Conservation (phyloP, 2,888 invertebrate genomes). For the Azorinus chamasolen region DNA sequence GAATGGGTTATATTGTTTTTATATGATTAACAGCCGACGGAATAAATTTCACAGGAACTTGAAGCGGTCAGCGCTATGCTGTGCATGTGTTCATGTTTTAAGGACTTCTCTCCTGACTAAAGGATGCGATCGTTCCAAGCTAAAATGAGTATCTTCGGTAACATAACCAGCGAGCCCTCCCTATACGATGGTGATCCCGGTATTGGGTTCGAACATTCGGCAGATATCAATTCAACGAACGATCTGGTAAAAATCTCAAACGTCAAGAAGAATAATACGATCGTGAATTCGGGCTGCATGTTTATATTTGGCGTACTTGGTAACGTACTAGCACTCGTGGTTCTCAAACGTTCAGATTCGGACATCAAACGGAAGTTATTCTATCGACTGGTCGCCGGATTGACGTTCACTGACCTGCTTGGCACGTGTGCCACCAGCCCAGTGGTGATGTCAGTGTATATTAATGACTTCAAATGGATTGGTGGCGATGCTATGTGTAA, state of each 20-base stretch:
- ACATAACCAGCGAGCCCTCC: too few species aligned
- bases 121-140: too few species aligned
- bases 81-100: too few species aligned
- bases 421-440: slow-evolving; percentile 85
- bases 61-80: too few species aligned
- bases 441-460: slow-evolving; percentile 80
- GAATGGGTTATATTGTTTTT: too few species aligned
- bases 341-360: slow-evolving; percentile 77
- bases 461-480: slow-evolving; percentile 80
- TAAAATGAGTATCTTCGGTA: too few species aligned
- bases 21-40: too few species aligned
- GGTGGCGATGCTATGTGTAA: slow-evolving; percentile 82
- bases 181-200: too few species aligned
- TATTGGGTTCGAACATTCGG: too few species aligned
- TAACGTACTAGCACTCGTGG: slow-evolving; percentile 84
- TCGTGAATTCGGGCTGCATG: slow-evolving; percentile 73
- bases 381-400: slow-evolving; percentile 84
- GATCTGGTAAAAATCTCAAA: slow-evolving; percentile 31
- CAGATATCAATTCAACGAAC: slow-evolving; percentile 28
- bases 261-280: slow-evolving; percentile 61
- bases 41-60: too few species aligned
- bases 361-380: slow-evolving; percentile 84
- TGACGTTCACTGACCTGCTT: slow-evolving; percentile 85
- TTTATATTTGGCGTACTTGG: slow-evolving; percentile 81
- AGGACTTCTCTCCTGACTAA: too few species aligned